Evolutionary conservation across 2,797 vertebrate species (phyloP).

Genomic region (Thalassophryne amazonica): DNA sequence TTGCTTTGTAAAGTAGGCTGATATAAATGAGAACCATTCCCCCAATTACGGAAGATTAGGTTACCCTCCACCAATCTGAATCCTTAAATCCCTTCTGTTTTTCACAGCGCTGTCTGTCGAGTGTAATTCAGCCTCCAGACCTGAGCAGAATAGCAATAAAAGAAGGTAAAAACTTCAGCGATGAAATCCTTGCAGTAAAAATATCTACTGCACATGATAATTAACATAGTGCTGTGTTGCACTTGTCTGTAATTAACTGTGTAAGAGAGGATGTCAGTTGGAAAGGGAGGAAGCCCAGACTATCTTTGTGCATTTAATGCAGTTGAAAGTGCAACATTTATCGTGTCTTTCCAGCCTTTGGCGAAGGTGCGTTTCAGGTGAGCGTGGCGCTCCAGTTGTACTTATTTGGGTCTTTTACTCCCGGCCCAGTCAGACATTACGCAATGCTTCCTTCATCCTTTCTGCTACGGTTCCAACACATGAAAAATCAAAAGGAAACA

Average conservation of each 20-base stretch:
- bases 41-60: slow-evolving; percentile 74
- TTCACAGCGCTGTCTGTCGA: slow-evolving; percentile 64
- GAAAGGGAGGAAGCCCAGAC: slow-evolving; percentile 48
- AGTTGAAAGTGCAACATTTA: slow-evolving; percentile 60
- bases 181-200: slow-evolving; percentile 48
- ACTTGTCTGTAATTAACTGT: slow-evolving; percentile 72
- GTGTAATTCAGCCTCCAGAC: slow-evolving; percentile 60
- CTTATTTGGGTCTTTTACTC: slow-evolving; percentile 33
- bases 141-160: slow-evolving; percentile 68
- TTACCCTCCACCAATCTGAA: slow-evolving; percentile 68
- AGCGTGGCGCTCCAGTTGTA: slow-evolving; percentile 25
- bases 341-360: slow-evolving; percentile 43
- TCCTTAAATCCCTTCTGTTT: slow-evolving; percentile 71
- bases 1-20: slow-evolving; percentile 61
- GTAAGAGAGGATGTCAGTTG: slow-evolving; percentile 66
- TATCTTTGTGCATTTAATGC: slow-evolving; percentile 52
- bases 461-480: slow-evolving; percentile 20
- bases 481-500: slow-evolving; percentile 47
- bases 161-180: slow-evolving; percentile 56
- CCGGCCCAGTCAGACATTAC: slow-evolving; percentile 22
- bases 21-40: slow-evolving; percentile 70
- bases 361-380: slow-evolving; percentile 40
- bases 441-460: slow-evolving; percentile 20
- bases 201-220: slow-evolving; percentile 60
- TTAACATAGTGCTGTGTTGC: slow-evolving; percentile 65